A percentile compares a stretch with the other conserved stretches of the same genome.
Conservation (phyloP, 92 coral and sea anemone genomes). For the Hydrozoanthus gracilis region DNA sequence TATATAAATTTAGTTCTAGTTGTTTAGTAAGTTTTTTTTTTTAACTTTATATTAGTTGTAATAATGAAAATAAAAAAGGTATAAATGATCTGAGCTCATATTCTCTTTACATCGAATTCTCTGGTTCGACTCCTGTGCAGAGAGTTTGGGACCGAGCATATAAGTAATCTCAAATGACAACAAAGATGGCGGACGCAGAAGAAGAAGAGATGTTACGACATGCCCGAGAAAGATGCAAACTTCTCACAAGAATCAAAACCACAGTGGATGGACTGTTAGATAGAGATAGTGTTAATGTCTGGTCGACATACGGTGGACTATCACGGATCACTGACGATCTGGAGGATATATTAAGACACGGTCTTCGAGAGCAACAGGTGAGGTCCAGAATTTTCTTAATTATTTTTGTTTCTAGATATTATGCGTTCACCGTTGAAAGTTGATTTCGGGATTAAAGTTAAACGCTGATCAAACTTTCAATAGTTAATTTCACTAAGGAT, state of each 20-base stretch:
- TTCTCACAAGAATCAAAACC: slow-evolving; percentile 74
- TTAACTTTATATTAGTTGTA: background rate
- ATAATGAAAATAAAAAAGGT: background rate
- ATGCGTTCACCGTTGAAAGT: no score
- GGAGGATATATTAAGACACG: slow-evolving; percentile 83
- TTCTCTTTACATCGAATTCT: background rate
- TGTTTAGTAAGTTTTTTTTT: background rate
- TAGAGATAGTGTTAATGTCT: slow-evolving; percentile 56
- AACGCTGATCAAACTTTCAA: no score
- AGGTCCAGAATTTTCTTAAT: no score
- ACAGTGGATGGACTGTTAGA: slow-evolving; percentile 78
- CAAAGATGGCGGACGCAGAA: slow-evolving; percentile 90
- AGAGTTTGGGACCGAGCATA: slow-evolving; percentile 43
- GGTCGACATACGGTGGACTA: slow-evolving; percentile 78
- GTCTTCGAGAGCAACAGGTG: slow-evolving; percentile 61
- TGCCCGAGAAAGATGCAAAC: slow-evolving; percentile 77
- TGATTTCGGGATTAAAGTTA: no score
- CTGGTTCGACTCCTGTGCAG: background rate
- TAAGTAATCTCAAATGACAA: slow-evolving; percentile 55
- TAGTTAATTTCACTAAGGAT: no score
- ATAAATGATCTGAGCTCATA: slow-evolving; percentile 13
- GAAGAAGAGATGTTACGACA: slow-evolving; percentile 61
- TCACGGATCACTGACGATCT: slow-evolving; percentile 73
- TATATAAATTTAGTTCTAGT: background rate
- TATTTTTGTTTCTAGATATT: no score